These are phyloP conservation scores for Hemicentrotus pulcherrimus DNA, from an alignment of 35 echinoderm and acorn worm genomes.

Conservation along the genomic window DNA sequence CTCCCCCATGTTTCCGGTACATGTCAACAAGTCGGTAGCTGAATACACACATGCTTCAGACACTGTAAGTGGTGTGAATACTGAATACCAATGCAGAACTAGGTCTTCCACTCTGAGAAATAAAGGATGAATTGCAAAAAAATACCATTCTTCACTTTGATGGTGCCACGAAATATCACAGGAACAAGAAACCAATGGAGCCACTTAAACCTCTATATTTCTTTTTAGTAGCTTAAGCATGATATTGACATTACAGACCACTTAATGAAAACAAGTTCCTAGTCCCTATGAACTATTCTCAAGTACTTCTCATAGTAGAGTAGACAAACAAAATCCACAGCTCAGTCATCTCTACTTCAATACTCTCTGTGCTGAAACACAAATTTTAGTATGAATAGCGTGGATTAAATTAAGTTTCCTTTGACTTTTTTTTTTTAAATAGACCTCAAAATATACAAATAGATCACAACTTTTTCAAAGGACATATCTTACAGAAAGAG, in stretches of 20 bases:
- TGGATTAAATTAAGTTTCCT: too few relatives aligned
- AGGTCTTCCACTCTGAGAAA: background rate
- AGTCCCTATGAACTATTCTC: too few relatives aligned
- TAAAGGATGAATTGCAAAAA: background rate
- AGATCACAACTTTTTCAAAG: too few relatives aligned
- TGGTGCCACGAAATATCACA: background rate
- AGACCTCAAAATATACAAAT: background rate
- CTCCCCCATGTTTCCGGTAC: constrained; percentile 15
- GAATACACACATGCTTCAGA: background rate
- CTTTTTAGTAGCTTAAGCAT: background rate
- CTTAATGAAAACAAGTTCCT: too few relatives aligned
- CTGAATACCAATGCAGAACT: background rate
- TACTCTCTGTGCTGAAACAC: background rate
- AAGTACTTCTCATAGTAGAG: too few relatives aligned
- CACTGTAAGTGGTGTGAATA: background rate
- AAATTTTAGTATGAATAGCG: background rate
- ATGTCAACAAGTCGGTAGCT: constrained; percentile 27
- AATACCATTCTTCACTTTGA: background rate
- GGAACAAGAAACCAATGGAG: background rate
- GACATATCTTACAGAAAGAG: background rate
- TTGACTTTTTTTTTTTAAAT: too few relatives aligned
- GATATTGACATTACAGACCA: background rate
- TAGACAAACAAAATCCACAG: too few relatives aligned
- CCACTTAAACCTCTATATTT: background rate
- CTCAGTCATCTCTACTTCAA: too few relatives aligned